These are phyloP conservation scores for Silurus glanis DNA, from an alignment of 2,113 vertebrate species.

Conservation along the genomic window DNA sequence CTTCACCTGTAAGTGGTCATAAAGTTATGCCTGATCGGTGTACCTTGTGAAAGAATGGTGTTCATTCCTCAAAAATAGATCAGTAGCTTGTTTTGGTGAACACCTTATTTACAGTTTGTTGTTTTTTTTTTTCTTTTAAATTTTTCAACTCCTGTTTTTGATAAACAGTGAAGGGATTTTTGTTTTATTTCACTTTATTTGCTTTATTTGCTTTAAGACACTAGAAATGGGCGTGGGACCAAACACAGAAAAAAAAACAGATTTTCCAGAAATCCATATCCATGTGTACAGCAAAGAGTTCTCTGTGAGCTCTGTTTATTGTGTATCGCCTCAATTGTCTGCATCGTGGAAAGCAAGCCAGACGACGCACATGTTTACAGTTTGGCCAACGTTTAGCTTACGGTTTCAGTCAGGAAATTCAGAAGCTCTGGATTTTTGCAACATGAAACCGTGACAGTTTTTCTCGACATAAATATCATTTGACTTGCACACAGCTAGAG, in stretches of 20 bases:
- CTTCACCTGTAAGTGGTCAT: too few relatives aligned
- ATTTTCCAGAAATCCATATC: too few relatives aligned
- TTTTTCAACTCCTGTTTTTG: neutral
- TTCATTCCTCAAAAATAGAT: neutral
- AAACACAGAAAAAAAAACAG: too few relatives aligned
- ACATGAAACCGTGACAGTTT: neutral
- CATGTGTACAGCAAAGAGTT: too few relatives aligned
- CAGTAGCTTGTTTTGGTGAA: neutral
- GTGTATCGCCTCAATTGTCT: neutral
- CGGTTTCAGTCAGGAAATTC: neutral
- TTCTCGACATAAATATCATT: neutral
- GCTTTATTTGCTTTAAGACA: too few relatives aligned
- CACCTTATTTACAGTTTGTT: neutral
- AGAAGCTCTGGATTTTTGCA: neutral
- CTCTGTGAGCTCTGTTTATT: neutral
- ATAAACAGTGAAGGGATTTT: neutral
- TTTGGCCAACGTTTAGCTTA: neutral
- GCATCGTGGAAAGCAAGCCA: neutral
- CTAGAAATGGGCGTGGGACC: too few relatives aligned
- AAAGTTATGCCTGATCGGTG: too few relatives aligned
- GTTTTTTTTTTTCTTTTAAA: neutral
- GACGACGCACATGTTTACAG: neutral
- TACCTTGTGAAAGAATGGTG: neutral
- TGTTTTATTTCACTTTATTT: too few relatives aligned
- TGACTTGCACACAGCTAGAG: neutral